These are phyloP conservation scores for Carettochelys insculpta DNA, from an alignment of 2,113 vertebrate genomes.

Conservation along the genomic window DNA sequence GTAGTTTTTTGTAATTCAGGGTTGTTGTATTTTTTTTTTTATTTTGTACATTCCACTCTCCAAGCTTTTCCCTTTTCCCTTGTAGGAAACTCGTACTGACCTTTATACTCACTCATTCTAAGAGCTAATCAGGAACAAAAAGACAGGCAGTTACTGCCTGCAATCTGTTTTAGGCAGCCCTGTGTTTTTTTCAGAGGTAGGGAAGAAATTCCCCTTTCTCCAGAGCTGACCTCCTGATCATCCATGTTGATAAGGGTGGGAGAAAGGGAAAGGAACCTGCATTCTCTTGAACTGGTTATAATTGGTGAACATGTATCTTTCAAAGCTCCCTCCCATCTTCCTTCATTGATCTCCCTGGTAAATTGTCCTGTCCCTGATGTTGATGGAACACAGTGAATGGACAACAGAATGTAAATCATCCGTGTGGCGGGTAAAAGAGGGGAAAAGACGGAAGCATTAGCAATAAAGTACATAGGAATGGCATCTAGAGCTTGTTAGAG, in stretches of 20 bases:
- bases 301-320: not conserved
- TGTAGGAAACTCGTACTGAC: constrained; percentile 10
- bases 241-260: not conserved
- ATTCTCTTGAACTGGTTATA: not conserved
- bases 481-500: not conserved
- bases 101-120: constrained; percentile 3
- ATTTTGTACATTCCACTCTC: constrained; percentile 62
- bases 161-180: constrained; percentile 20
- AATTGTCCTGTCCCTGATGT: not conserved
- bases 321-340: not conserved
- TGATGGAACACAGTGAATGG: not conserved
- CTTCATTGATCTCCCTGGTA: not conserved
- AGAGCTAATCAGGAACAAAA: constrained; percentile 42
- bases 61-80: constrained; percentile 11
- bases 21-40: not conserved
- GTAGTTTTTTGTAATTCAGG: constrained; percentile 62
- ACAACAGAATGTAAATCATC: not conserved
- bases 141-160: not conserved
- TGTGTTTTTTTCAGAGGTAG: constrained; percentile 17
- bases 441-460: not conserved
- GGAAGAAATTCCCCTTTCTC: not conserved
- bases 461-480: not conserved
- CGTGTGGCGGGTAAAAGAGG: not conserved
- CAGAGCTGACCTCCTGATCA: not conserved
- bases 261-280: not conserved